These are phyloP conservation scores for Andrena dorsata DNA, from an alignment of 2,888 invertebrate species.

Conservation along the genomic window DNA sequence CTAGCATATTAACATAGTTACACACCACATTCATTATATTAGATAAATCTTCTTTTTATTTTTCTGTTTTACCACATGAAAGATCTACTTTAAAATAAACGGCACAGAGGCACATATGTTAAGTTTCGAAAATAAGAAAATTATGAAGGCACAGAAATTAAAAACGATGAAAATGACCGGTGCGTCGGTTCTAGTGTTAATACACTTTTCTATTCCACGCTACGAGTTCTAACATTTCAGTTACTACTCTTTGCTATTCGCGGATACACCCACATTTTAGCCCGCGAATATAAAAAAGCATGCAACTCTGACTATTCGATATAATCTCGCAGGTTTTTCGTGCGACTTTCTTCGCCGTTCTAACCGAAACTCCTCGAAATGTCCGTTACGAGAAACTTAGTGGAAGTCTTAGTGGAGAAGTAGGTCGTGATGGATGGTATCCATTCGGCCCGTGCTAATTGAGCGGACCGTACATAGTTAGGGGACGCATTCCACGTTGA, in stretches of 20 bases:
- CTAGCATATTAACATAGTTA: too few species aligned
- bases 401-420: conserved; percentile 52
- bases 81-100: too few species aligned
- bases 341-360: conserved; percentile 14
- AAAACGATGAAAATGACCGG: too few species aligned
- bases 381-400: conserved; percentile 57
- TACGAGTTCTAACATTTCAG: not conserved
- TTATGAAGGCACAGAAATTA: too few species aligned
- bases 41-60: too few species aligned
- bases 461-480: conserved; percentile 47
- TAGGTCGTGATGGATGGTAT: conserved; percentile 54
- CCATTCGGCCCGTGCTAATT: conserved; percentile 67
- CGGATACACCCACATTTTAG: conserved; percentile 35
- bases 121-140: too few species aligned
- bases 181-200: not conserved
- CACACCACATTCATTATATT: too few species aligned
- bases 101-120: too few species aligned
- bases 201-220: not conserved
- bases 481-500: conserved; percentile 25
- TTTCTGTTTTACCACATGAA: too few species aligned
- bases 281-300: conserved; percentile 32
- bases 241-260: not conserved
- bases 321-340: not conserved
- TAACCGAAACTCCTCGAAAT: conserved; percentile 27
- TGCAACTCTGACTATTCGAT: not conserved